phyloP scores from a whole-genome alignment of 2,797 vertebrate species.

The Dendrocincla fuliginosa region DNA sequence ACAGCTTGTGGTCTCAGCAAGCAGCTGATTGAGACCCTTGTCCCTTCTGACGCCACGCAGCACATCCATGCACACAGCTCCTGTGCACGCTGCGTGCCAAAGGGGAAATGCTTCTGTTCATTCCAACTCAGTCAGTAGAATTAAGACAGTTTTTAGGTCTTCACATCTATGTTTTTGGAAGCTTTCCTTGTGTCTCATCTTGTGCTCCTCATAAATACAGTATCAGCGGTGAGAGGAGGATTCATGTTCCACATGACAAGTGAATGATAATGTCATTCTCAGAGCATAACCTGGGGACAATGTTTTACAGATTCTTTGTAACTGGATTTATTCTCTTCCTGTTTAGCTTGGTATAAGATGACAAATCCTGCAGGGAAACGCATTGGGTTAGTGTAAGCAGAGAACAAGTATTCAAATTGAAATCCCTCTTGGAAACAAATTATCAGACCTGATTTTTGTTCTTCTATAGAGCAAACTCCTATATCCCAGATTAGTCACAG shows the following conservation, averaged over 20 bases:
- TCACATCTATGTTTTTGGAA: not conserved
- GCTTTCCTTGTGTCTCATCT: not conserved
- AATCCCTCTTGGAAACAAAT: not conserved
- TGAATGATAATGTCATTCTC: not conserved
- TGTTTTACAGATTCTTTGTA: not conserved
- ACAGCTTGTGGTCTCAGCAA: not conserved
- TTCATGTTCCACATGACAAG: not conserved
- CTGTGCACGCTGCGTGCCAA: not conserved
- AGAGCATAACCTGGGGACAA: not conserved
- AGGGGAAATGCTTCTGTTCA: not conserved
- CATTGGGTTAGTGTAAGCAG: not conserved
- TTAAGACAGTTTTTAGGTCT: not conserved
- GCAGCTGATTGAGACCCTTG: not conserved
- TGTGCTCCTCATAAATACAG: not conserved
- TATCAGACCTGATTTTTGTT: not conserved
- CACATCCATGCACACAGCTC: fast-evolving
- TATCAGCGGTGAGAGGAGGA: not conserved
- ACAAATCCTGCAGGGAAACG: not conserved
- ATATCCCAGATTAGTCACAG: not conserved
- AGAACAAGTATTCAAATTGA: not conserved
- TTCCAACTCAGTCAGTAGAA: not conserved
- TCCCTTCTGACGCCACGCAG: not conserved
- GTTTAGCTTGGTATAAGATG: not conserved
- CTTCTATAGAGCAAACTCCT: not conserved
- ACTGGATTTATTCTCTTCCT: not conserved